Evolutionary conservation across 2,888 invertebrate genomes (phyloP), one percentile per base, ranked within the genome.

Genomic region (Baccha elongata): DNA sequence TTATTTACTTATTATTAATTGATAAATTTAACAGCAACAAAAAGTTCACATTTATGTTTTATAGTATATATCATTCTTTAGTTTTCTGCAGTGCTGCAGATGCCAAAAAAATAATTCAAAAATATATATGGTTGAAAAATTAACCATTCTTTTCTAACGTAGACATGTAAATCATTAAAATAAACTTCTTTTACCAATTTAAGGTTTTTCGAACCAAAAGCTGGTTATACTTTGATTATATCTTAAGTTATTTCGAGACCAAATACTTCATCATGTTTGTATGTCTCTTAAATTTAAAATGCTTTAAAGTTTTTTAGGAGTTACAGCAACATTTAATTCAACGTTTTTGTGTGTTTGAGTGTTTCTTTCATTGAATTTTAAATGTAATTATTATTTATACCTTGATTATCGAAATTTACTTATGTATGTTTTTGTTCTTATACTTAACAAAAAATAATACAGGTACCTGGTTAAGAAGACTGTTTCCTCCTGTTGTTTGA

Each of bases 381-480:
- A 44, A 19, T 58, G 1, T 15, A 21, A 8, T 35, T 37, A 1
- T 26, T 44, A 44, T 48, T n/a, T n/a, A 35, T 8, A 13, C 1
- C 0, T 0, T 13, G 6, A 15, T 11, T 29, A 3, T 6, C 0
- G 17, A 17, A 10, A 15, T 15, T 44, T n/a, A 29, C 8, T 44
- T n/a, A 60, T 60, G 23, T n/a, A 6, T 21, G 15, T 21, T 52
- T 21, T 52, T 37, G 8, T 68, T 64, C 37, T 58, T 64, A 23
- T 58, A n/a, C 86, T 80, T 64, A 60, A 79, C 62, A 84, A 86
- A 84, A 81, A 79, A 3, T 8, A 29, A 10, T 52, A 75, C 78
- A 90, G 90, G 90, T 90, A 90, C 91, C 90, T 90, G 90, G 90
- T 89, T 89, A 89, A 91, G 90, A 90, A 90, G 91, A 90, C 90